Evolutionary conservation across 2,797 vertebrate genomes (phyloP), one percentile per base, ranked within the genome.

Genomic region (Meriones psammophilus): DNA sequence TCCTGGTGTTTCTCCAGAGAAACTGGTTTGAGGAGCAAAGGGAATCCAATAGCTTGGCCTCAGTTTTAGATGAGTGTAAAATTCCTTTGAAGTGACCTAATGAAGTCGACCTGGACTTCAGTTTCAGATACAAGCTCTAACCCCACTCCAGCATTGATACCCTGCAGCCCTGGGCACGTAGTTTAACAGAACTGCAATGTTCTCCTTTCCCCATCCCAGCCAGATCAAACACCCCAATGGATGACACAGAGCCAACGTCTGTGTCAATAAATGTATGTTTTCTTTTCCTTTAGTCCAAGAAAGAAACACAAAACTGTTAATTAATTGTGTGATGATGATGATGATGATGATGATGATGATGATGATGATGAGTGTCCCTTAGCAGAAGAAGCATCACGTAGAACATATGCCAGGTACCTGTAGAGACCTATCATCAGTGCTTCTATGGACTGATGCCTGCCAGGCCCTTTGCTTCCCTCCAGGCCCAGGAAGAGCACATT

Each of bases 251-350:
- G 76, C 50, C 69, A 83, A 74, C 30, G 71, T 2, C 26, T 74
- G 28, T 79, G 62, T 86, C 81, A 66, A 18, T 60, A 60, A 93
- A 84, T 85, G 36, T 22, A 9, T 69, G 24, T 83, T 69, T 88
- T 39, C 28, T 91, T 91, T 91, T 90, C 58, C 39, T 80, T 83
- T 89, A 46, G 83, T 30, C 24, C 8, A 26, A 85, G 42, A 88
- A 78, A 85, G 20, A 17, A 81, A 73, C 17, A 7, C 1, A 80
- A 88, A 80, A 33, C 8, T 46, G 12, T 46, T 80, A 58, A 15
- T 73, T 85, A 78, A 54, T 22, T 54, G 33, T 28, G 15, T 79
- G 56, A 64, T 36, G 30, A 78, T 50, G 58, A 84, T n/a, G 66
- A 33, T 50, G 24, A 13, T 36, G 28, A 78, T 42, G 22, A 6